Evolutionary conservation across 2,888 invertebrate species (phyloP), one percentile per base, ranked within the genome.

Genomic region (Nemotelus pantherinus): DNA sequence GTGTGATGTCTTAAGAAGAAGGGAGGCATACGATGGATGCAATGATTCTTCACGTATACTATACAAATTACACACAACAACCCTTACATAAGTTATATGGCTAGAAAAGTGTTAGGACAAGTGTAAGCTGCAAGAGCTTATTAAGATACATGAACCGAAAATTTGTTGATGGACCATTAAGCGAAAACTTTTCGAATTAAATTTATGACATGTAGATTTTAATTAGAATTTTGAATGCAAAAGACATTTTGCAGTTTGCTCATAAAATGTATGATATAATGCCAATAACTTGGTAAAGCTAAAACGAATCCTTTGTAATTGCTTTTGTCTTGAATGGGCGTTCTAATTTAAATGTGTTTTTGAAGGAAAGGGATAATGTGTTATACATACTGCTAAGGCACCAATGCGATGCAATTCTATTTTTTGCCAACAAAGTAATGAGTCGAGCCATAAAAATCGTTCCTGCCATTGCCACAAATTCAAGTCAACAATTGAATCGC

Each of bases 131-230:
- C 47, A 47, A 58, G 50, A 60, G 39, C 60, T 72, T 72, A 72
- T 72, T 57, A 44, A 72, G 72, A 72, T 58, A 58, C 58, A 72
- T 72, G 72, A 53, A 4, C 47, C 60, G 53, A 60, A 25, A 57
- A 72, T 72, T 72, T 60, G 58, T 58, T 60, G 47, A 72, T 60
- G 72, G 57, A 47, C 72, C 72, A 72, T 72, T 72, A 72, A 72
- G n/a, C 58, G 25, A 47, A 72, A 72, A 60, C 39, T 58, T 72
- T 72, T 45, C 44, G 47, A 44, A 72, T 72, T 72, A 41, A 55
- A 57, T 72, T 57, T 57, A 72, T 72, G 58, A 45, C 45, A 25
- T 58, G 72, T 72, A 58, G 72, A 58, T 60, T 72, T 57, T 72
- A 72, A 58, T 58, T 58, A 50, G 58, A 58, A 45, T 58, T 57